These are phyloP conservation scores for Erinaceus europaeus DNA, from an alignment of 2,113 vertebrate species.

Conservation along the genomic window DNA sequence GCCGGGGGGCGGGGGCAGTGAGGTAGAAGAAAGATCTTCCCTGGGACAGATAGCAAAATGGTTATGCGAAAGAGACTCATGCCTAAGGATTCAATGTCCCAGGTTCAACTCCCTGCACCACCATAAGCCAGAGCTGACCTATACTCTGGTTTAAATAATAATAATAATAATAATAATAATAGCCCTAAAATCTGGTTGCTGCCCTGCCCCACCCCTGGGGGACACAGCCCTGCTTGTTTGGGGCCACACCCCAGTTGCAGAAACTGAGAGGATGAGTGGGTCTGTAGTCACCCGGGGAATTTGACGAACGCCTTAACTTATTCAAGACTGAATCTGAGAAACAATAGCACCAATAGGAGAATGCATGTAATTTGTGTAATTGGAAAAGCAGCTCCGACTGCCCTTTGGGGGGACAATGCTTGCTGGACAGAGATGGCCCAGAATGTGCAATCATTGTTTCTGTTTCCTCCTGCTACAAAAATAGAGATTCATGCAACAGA, in stretches of 20 bases:
- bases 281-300: not conserved
- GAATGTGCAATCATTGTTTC: slow-evolving; percentile 43
- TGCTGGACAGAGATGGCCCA: slow-evolving; percentile 8
- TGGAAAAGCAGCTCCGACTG: slow-evolving; percentile 46
- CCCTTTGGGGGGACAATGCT: slow-evolving; percentile 19
- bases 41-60: too few relatives aligned
- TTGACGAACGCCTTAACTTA: slow-evolving; percentile 39
- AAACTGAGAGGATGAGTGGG: not conserved
- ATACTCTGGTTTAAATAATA: too few relatives aligned
- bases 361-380: slow-evolving; percentile 43
- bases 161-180: too few relatives aligned
- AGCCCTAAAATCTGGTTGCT: not conserved
- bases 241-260: not conserved
- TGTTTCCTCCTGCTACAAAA: slow-evolving; percentile 38
- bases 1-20: too few relatives aligned
- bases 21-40: too few relatives aligned
- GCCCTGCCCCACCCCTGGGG: not conserved
- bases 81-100: too few relatives aligned
- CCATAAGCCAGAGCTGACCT: too few relatives aligned
- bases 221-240: not conserved
- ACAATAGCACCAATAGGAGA: slow-evolving; percentile 31
- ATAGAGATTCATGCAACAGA: not conserved
- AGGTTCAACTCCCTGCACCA: too few relatives aligned
- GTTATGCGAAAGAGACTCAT: too few relatives aligned
- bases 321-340: slow-evolving; percentile 39